Percentiles rank a stretch among this genome's conserved stretches.
These are phyloP conservation scores for Chelonia mydas DNA, from an alignment of 2,797 vertebrate species.

Conservation along the genomic window DNA sequence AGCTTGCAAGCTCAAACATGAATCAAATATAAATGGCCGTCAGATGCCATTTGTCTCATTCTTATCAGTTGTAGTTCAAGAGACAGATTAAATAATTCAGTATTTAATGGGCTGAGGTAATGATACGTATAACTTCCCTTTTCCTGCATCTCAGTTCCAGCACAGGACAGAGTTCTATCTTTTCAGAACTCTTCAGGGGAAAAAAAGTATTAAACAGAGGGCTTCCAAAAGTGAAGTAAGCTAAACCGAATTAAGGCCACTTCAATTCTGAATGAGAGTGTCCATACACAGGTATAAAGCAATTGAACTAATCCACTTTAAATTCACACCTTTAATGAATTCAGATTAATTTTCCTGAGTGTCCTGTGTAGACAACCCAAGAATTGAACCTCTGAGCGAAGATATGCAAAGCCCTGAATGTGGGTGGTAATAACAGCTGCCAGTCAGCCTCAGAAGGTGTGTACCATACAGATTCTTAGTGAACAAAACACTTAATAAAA, in stretches of 20 bases:
- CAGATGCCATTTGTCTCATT: neutral
- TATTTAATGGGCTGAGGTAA: neutral
- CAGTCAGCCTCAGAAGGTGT: neutral
- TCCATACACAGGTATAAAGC: no score
- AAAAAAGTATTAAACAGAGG: no score
- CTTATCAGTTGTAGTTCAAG: conserved; percentile 6
- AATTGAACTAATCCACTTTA: no score
- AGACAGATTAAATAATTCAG: neutral
- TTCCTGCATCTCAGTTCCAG: neutral
- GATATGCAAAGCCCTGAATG: no score
- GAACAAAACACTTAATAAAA: neutral
- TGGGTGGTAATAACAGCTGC: no score
- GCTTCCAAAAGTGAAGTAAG: no score
- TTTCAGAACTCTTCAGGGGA: neutral
- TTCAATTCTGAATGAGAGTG: no score
- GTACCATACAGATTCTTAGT: neutral
- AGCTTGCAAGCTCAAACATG: neutral
- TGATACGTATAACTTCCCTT: neutral
- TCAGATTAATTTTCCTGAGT: no score
- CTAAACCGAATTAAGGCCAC: no score
- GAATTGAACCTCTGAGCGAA: no score
- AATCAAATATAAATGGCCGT: neutral
- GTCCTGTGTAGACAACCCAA: no score
- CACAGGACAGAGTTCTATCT: neutral
- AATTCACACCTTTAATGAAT: no score